Evolutionary conservation across 2,113 vertebrate genomes (phyloP), one percentile per base, ranked within the genome.

Genomic region (Prolemur simus): DNA sequence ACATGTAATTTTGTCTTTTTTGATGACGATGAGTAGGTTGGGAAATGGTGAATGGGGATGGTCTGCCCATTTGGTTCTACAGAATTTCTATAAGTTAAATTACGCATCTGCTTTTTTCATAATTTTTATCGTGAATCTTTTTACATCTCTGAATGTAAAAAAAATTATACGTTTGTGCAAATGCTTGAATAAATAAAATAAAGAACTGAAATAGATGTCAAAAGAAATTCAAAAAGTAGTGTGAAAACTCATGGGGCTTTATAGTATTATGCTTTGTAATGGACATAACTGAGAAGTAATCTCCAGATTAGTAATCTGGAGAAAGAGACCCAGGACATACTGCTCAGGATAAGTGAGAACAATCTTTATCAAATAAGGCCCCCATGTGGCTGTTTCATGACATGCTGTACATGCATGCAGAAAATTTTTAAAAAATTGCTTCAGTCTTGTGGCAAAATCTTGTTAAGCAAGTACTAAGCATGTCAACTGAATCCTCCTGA

Each of bases 331-430:
- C 45, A 78, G 45, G 20, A 78, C 9, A 84, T 77, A 78, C 8
- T 42, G 25, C 27, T 82, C 27, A 68, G 25, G 21, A 49, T 47
- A 85, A 78, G 39, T 80, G 49, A 77, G 52, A 73, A 95, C 78
- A 83, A 76, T 2, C 14, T 21, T 95, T 84, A 89, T 95, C 66
- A 95, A 73, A 77, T 82, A 96, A 96, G 92, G 90, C 92, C 96
- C 76, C 42, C 92, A 29, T 63, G 64, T 97, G 94, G 92, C 87
- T 77, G 87, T 87, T 95, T 89, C 84, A 92, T 84, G 74, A 93
- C 25, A 96, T 0, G 0, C 7, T 25, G 2, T 81, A 82, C 6
- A 78, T 56, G 8, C 0, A 49, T 49, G 8, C 0, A 45, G 52
- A 56, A n/a, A 27, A 29, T 73, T 37, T 88, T 42, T 42, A 6